Evolutionary conservation across 2,797 vertebrate genomes (phyloP).

Genomic region (Manis pentadactyla): DNA sequence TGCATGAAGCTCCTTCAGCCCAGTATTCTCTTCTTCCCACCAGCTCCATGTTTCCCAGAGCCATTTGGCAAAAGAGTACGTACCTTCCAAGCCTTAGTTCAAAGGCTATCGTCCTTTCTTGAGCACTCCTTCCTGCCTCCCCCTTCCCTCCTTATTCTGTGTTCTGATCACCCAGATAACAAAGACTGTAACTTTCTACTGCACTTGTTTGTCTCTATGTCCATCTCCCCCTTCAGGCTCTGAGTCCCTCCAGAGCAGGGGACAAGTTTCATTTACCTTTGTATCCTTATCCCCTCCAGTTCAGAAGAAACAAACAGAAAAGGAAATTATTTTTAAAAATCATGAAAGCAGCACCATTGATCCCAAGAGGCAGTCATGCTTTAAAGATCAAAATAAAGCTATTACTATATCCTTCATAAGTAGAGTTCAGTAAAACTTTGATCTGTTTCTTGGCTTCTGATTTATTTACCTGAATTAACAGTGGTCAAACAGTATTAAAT

Average conservation of each 20-base stretch:
- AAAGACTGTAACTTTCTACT: slow-evolving; percentile 7
- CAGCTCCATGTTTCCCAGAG: neutral
- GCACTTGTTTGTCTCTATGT: neutral
- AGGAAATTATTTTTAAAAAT: neutral
- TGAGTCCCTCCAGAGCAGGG: slow-evolving; percentile 2
- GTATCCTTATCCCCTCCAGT: neutral
- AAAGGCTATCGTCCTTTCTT: neutral
- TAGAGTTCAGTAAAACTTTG: neutral
- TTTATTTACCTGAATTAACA: neutral
- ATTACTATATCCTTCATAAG: neutral
- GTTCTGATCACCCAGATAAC: neutral
- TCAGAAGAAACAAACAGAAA: neutral
- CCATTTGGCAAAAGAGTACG: neutral
- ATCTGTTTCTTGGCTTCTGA: neutral
- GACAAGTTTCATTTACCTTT: slow-evolving; percentile 31
- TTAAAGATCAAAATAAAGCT: neutral
- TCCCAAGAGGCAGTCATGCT: neutral
- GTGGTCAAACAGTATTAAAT: neutral
- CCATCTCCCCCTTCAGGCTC: neutral
- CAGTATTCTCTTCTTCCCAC: neutral
- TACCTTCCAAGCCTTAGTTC: neutral
- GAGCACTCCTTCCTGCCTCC: neutral
- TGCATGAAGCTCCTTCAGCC: neutral
- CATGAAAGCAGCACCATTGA: neutral
- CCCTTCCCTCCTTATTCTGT: neutral